Conservation (phyloP, 37 sponge, comb jelly and placozoan genomes). For the Crambe crambe region DNA sequence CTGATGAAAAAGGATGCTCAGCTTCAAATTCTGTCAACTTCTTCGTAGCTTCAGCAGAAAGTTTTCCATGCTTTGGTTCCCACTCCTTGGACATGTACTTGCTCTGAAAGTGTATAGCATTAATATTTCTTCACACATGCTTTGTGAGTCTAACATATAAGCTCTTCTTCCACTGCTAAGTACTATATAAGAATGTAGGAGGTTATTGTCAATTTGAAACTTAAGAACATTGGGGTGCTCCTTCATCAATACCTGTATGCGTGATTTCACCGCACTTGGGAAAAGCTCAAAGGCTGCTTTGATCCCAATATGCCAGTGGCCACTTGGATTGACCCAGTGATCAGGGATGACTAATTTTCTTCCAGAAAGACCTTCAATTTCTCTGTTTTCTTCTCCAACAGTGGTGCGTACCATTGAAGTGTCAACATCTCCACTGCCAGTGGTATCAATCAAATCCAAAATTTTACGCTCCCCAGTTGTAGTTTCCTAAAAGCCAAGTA, state of each 20-base stretch:
- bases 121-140: neutral
- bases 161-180: no score
- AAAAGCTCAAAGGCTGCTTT: constrained; percentile 84
- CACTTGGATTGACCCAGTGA: constrained; percentile 88
- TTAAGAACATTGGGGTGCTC: no score
- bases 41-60: constrained; percentile 40
- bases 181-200: no score
- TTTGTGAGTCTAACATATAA: neutral
- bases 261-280: constrained; percentile 46
- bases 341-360: constrained; percentile 64
- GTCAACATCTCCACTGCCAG: constrained; percentile 97
- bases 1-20: constrained; percentile 11
- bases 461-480: constrained; percentile 82
- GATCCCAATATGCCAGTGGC: constrained; percentile 86
- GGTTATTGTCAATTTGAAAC: no score
- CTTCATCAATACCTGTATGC: constrained; percentile 52
- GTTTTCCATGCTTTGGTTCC: constrained; percentile 54
- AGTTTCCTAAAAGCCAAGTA: constrained; percentile 52
- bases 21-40: constrained; percentile 58
- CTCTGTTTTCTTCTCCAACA: neutral
- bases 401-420: constrained; percentile 52
- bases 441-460: constrained; percentile 80
- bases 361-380: constrained; percentile 63
- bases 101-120: constrained; percentile 11
- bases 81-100: constrained; percentile 52